Evolutionary conservation across 2,888 invertebrate genomes (phyloP).

Genomic region (Phlogophora meticulosa): DNA sequence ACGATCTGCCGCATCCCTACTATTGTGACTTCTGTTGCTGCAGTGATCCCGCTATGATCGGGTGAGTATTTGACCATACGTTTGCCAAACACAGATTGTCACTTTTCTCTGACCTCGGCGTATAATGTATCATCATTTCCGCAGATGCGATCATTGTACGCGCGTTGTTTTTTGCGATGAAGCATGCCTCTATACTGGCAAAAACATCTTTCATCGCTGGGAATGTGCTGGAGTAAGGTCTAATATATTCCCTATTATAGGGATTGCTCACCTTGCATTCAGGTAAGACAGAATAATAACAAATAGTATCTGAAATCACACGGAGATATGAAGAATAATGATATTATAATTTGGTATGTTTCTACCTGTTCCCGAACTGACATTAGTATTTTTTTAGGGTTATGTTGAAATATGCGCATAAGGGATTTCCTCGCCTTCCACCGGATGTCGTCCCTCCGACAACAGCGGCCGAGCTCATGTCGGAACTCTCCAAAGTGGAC

Average conservation of each 20-base stretch:
- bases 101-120: slow-evolving; percentile 58
- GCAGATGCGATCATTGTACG: slow-evolving; percentile 93
- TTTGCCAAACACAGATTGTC: neutral
- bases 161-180: slow-evolving; percentile 93
- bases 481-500: slow-evolving; percentile 80
- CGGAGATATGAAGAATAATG: neutral
- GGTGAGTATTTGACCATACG: slow-evolving; percentile 21
- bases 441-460: slow-evolving; percentile 45
- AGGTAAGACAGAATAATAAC: slow-evolving; percentile 74
- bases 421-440: slow-evolving; percentile 74
- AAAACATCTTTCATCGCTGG: slow-evolving; percentile 90
- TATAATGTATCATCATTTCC: slow-evolving; percentile 31
- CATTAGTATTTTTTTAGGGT: slow-evolving; percentile 82
- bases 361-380: neutral
- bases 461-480: slow-evolving; percentile 76
- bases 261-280: slow-evolving; percentile 95
- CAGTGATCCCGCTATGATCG: slow-evolving; percentile 69
- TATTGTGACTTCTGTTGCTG: slow-evolving; percentile 94
- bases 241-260: slow-evolving; percentile 93
- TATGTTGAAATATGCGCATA: slow-evolving; percentile 88
- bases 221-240: slow-evolving; percentile 93
- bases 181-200: slow-evolving; percentile 86
- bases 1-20: slow-evolving; percentile 83
- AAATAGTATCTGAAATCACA: neutral
- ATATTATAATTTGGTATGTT: neutral